These are phyloP conservation scores for Sebastes baramenuke DNA, from an alignment of 2,797 vertebrate species.

Conservation along the genomic window DNA sequence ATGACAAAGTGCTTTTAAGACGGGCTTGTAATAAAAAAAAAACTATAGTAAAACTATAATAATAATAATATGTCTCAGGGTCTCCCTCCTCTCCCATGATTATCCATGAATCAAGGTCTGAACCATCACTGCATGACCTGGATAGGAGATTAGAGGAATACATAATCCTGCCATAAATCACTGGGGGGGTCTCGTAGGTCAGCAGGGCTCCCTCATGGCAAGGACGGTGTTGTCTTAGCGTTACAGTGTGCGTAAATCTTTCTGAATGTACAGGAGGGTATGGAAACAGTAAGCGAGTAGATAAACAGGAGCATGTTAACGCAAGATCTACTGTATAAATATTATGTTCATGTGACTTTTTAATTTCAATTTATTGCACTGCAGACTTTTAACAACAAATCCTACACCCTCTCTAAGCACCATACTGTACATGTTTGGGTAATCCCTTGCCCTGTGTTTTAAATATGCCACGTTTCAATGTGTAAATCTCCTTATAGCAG, in stretches of 20 bases:
- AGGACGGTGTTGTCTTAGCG: slow-evolving; percentile 10
- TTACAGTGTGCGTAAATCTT: slow-evolving; percentile 16
- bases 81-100: neutral
- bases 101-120: slow-evolving; percentile 2
- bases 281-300: neutral
- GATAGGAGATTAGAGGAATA: slow-evolving; percentile 61
- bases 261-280: neutral
- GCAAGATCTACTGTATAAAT: neutral
- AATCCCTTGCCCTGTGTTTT: neutral
- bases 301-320: neutral
- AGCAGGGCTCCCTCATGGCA: slow-evolving; percentile 20
- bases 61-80: neutral
- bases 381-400: neutral
- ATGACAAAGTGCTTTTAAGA: neutral
- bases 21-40: neutral
- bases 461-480: slow-evolving; percentile 17
- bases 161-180: slow-evolving; percentile 58
- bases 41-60: neutral
- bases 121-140: slow-evolving; percentile 50
- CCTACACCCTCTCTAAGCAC: neutral
- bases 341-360: neutral
- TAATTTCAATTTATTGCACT: neutral
- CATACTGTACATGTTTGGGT: neutral
- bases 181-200: slow-evolving; percentile 9
- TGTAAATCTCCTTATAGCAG: slow-evolving; percentile 38